Percentiles rank a stretch among this genome's conserved stretches.
Evolutionary conservation across 2,888 invertebrate genomes (phyloP).

Genomic region (Toxonevra muliebris): DNA sequence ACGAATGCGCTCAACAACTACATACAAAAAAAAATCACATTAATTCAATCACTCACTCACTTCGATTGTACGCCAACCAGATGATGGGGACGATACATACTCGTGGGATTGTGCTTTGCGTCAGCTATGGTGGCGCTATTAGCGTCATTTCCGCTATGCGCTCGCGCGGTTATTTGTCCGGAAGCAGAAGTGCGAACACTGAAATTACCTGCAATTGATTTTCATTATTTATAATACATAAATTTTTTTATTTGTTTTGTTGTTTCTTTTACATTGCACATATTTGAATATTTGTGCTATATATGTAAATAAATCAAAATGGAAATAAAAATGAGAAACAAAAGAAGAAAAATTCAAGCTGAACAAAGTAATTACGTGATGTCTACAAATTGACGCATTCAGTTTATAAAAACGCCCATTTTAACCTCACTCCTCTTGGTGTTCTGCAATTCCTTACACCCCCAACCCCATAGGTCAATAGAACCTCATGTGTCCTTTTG

Average conservation of each 20-base stretch:
- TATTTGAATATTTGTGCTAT: not conserved
- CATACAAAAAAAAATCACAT: no score
- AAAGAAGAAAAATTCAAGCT: no score
- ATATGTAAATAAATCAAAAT: not conserved
- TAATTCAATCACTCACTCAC: conserved; percentile 48
- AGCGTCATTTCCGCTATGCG: conserved; percentile 39
- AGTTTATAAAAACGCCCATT: no score
- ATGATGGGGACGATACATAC: conserved; percentile 43
- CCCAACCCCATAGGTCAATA: no score
- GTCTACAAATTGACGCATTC: no score
- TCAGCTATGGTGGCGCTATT: conserved; percentile 32
- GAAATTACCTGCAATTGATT: conserved; percentile 49
- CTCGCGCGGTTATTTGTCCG: conserved; percentile 39
- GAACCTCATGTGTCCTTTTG: no score
- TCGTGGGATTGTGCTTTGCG: conserved; percentile 40
- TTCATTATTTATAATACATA: conserved; percentile 11
- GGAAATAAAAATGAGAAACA: not conserved
- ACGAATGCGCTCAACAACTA: no score
- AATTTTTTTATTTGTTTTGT: conserved; percentile 1
- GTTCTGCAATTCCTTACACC: no score
- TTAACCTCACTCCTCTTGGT: no score
- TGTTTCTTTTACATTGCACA: not conserved
- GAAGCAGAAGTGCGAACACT: conserved; percentile 47
- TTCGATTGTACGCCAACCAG: conserved; percentile 62
- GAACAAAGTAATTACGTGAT: no score